A percentile compares a stretch with the other conserved stretches of the same genome.
These are phyloP conservation scores for Polyergus mexicanus DNA, from an alignment of 1,140 invertebrate genomes.

Conservation along the genomic window DNA sequence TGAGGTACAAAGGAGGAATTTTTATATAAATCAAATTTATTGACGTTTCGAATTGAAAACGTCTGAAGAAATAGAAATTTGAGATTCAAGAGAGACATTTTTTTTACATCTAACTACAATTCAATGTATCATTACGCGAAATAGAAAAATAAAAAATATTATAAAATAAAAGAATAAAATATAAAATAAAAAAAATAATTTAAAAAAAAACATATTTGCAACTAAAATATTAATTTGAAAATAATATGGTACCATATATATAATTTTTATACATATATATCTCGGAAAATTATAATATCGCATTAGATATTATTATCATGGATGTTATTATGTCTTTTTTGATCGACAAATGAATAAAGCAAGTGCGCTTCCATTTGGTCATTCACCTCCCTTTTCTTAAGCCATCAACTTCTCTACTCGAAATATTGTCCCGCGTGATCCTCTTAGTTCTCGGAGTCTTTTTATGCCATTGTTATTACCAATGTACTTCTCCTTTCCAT, in stretches of 20 bases:
- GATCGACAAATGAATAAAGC: slow-evolving; percentile 1
- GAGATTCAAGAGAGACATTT: no score
- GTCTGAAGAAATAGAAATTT: no score
- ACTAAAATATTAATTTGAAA: slow-evolving; percentile 10
- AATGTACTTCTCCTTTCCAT: neutral
- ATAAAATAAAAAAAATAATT: neutral
- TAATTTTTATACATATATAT: neutral
- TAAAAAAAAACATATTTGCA: neutral
- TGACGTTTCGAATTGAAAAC: no score
- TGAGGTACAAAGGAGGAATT: no score
- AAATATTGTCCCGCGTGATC: slow-evolving; percentile 21
- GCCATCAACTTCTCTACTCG: slow-evolving; percentile 3
- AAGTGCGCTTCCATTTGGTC: neutral
- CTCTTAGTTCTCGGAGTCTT: slow-evolving; percentile 30
- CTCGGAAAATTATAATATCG: neutral
- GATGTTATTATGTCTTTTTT: neutral
- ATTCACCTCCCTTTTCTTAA: neutral
- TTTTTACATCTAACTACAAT: no score
- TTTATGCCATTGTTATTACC: slow-evolving; percentile 2
- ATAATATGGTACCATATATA: neutral
- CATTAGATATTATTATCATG: slow-evolving; percentile 5
- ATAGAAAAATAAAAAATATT: no score
- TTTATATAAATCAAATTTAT: no score
- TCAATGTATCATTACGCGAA: no score
- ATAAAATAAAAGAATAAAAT: neutral